Base-by-base conservation (phyloP, 2,888 invertebrate species). In the Apodemia zela region DNA sequence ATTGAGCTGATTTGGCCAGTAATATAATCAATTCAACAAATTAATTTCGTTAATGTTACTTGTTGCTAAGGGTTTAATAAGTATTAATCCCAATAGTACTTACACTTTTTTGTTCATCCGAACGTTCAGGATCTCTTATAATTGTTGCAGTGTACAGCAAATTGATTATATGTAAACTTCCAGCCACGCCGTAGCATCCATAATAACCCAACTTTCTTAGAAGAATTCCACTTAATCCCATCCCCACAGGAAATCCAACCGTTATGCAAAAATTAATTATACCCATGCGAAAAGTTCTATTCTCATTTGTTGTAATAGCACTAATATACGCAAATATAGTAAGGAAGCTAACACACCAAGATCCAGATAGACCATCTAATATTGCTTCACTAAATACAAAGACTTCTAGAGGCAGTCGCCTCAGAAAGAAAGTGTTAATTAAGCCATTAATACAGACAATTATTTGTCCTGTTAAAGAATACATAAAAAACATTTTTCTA, bases 381-480 rank as follows among this genome's bases (percentile, higher is more conserved):
- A 63, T 21, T 1, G 57, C 59, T 15, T 47, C 59, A 45, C 58
- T 33, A 29, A 63, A 59, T 15, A 59, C 33, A 33, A 59, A 59
- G 17, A 45, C 47, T 47, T 63, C 63, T 1, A 63, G 35, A 15
- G 59, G 47, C 5, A 63, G 25, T 5, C 18, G 11, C 11, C 59
- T 15, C 11, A 59, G 29, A 38, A 63, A 63, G 21, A 35, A 63
- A 6, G 63, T 63, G 18, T 63, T 59, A 8, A 59, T 47, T 7
- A 33, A 8, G n/a, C 33, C 35, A 10, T 59, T 29, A 11, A 49
- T 10, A 21, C 63, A 59, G 17, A 59, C 21, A 10, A 63, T n/a
- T 0, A 49, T 21, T 63, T 63, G 59, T 33, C 63, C 63, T 17
- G 15, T 21, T 57, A 63, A 33, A 33, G 63, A 17, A 58, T 49